Percentiles rank a stretch among this genome's conserved stretches.
Conservation (phyloP, 2,888 invertebrate species). For the Meganola albula region DNA sequence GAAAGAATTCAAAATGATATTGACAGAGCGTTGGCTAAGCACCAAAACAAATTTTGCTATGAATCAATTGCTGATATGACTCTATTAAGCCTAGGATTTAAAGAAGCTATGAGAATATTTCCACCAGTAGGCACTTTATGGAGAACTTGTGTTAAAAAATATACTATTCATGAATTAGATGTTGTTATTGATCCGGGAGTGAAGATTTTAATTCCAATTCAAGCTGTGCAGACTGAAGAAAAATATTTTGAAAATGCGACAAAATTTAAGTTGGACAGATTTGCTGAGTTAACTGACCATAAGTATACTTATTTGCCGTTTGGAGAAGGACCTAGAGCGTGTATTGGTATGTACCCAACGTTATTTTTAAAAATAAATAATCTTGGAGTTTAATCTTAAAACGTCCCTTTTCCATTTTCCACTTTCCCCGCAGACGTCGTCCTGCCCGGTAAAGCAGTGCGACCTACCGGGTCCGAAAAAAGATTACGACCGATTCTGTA, state of each 20-base stretch:
- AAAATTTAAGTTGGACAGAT: constrained; percentile 45
- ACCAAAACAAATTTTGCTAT: constrained; percentile 47
- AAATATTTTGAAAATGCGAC: constrained; percentile 47
- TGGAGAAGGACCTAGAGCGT: constrained; percentile 51
- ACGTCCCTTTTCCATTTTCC: no score
- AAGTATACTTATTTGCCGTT: constrained; percentile 49
- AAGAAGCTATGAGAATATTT: constrained; percentile 49
- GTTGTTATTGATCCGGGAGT: constrained; percentile 51
- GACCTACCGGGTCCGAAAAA: no score
- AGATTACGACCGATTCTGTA: no score
- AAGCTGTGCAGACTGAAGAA: constrained; percentile 51
- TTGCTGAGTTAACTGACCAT: constrained; percentile 25
- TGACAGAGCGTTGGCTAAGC: constrained; percentile 43
- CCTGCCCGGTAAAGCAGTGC: no score
- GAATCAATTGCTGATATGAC: constrained; percentile 49
- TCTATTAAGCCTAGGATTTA: constrained; percentile 41
- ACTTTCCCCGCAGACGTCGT: no score
- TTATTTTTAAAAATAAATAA: no score
- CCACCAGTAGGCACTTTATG: constrained; percentile 45
- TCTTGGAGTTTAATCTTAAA: no score
- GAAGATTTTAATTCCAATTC: constrained; percentile 45
- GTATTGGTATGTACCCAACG: constrained; percentile 46
- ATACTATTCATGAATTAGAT: constrained; percentile 38
- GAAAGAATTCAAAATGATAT: constrained; percentile 50
- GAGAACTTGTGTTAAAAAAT: constrained; percentile 40